Evolutionary conservation across 2,888 invertebrate genomes (phyloP), one percentile per base, ranked within the genome.

Genomic region (Ophioninae sp.): DNA sequence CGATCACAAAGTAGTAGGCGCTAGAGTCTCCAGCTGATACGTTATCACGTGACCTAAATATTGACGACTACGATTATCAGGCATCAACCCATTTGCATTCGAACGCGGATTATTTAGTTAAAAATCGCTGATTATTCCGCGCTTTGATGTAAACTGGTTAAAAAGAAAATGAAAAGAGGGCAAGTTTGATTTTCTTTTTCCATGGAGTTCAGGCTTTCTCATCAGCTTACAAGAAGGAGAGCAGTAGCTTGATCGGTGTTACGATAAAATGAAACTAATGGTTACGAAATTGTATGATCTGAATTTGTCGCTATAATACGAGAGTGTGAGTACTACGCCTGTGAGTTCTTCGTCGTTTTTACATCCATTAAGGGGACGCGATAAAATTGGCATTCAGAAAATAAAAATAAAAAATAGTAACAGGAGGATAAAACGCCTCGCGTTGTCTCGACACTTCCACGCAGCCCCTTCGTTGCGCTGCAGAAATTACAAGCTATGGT

Each of bases 191-290:
- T 23, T 39, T 17, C n/a, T 41, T n/a, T 8, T 37, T 37, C 59
- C 61, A 5, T 10, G 61, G 20, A 41, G 61, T 13, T 17, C 9
- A 23, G 61, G 39, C 41, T 22, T 59, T 61, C 23, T 23, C 22
- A 61, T 72, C 41, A 23, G 30, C 10, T 13, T 30, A 37, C 56
- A 39, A 30, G 22, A 5, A 51, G 59, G 59, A 64, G 23, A 39
- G 44, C 56, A 23, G 67, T 51, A 37, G 41, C 37, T 30, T 37
- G 17, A 39, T 81, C 59, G 85, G 82, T 85, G 87, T 85, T 88
- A 88, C 84, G 88, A 89, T 89, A 84, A 88, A 88, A 89, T 89
- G 88, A 88, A 87, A 88, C 87, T 88, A 90, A 89, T 89, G 88
- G 87, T 84, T 79, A 80, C 81, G 86, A 89, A 90, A 59, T 89